Conservation (phyloP, 2,888 invertebrate genomes). For the Torymus auratus region DNA sequence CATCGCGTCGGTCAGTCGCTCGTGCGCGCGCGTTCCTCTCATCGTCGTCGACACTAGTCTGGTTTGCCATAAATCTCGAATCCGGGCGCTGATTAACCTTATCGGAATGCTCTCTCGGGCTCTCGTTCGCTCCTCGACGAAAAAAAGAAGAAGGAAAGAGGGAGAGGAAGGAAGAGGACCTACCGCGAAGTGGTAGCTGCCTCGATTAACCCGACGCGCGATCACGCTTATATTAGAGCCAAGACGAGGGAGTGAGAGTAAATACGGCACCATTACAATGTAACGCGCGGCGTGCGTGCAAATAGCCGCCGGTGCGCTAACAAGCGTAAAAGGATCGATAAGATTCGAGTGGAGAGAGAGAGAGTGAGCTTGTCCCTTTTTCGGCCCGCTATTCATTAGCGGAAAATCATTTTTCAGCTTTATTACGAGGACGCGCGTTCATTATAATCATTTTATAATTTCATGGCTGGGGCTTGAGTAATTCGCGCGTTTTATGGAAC, state of each 20-base stretch:
- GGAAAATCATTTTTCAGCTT: constrained; percentile 20
- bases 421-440: neutral
- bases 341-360: constrained; percentile 15
- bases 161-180: constrained; percentile 37
- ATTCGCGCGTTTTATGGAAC: neutral
- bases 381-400: constrained; percentile 44
- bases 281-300: constrained; percentile 41
- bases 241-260: constrained; percentile 22
- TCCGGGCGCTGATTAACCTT: constrained; percentile 59
- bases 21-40: neutral
- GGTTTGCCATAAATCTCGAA: constrained; percentile 58
- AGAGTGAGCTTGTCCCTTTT: neutral
- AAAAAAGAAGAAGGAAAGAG: constrained; percentile 23
- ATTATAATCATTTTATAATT: constrained; percentile 19
- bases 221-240: neutral
- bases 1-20: neutral
- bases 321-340: constrained; percentile 47
- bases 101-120: constrained; percentile 56
- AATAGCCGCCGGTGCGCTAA: constrained; percentile 44
- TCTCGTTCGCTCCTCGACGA: constrained; percentile 26
- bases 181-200: constrained; percentile 57
- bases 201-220: constrained; percentile 49
- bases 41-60: constrained; percentile 2
- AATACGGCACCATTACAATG: constrained; percentile 48
- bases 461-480: constrained; percentile 7